Base-by-base conservation (phyloP, 2,797 vertebrate genomes). In the Gila robusta region DNA sequence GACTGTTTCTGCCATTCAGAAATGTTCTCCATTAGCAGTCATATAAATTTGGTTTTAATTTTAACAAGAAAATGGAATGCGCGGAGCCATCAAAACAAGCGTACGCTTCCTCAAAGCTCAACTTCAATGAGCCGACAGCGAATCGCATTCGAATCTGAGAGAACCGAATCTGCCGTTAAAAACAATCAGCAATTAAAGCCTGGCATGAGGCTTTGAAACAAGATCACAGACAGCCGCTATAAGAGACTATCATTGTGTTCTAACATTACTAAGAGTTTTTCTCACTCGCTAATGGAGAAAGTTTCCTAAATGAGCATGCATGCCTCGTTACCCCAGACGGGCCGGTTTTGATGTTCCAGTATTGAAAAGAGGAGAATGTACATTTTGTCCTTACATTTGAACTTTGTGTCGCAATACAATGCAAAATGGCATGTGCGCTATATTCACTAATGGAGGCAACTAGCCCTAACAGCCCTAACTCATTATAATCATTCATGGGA, bases 161-260 rank as follows among this genome's bases (percentile, higher is more conserved):
- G 62, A 82, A 64, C 47, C 47, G 49, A 88, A 86, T 86, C 78
- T 56, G 69, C 35, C 8, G 41, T 88, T 88, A 59, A 84, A 88
- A 86, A 76, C 81, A 80, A 74, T 74, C 39, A 76, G 70, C 87
- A 84, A 88, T 88, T 86, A 88, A 84, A 69, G 54, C 67, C 49
- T 73, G 80, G 80, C 26, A 72, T 12, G 69, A 67, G 73, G 73
- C 87, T 89, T 88, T 91, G 88, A 91, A 91, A 90, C 49, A 6
- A 77, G 82, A 91, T 90, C 82, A 87, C 84, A 91, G 86, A 81
- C 52, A 66, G 62, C 69, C 39, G 73, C 76, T 71, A 71, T 87
- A 81, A 86, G 82, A 74, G 81, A 73, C 74, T 80, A 81, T 70
- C 66, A 76, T 82, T 87, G 85, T 88, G 39, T 74, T 70, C 82